Conservation (phyloP, 2,888 invertebrate genomes). For the Coleophora flavipennella region DNA sequence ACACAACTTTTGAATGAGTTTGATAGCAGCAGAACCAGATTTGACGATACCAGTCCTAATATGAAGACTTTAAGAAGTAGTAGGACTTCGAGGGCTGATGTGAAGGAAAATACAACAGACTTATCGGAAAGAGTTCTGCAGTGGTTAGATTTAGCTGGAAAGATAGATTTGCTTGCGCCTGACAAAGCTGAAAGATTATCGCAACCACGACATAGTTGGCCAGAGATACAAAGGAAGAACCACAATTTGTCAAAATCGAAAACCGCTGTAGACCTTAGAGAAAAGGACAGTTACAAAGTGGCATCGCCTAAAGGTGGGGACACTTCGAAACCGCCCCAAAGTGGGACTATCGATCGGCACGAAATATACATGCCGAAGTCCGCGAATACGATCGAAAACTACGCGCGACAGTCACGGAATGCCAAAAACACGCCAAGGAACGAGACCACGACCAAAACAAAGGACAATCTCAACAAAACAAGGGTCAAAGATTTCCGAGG, state of each 20-base stretch:
- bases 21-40: constrained; percentile 26
- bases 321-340: constrained; percentile 45
- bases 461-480: constrained; percentile 36
- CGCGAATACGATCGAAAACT: constrained; percentile 63
- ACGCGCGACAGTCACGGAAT: constrained; percentile 66
- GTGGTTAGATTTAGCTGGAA: constrained; percentile 84
- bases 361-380: constrained; percentile 60
- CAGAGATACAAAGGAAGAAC: constrained; percentile 47
- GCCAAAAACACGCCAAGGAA: constrained; percentile 46
- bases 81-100: constrained; percentile 45
- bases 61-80: constrained; percentile 53
- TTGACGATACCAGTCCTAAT: constrained; percentile 26
- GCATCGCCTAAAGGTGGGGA: constrained; percentile 34
- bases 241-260: constrained; percentile 45
- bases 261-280: constrained; percentile 44
- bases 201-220: constrained; percentile 60
- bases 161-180: constrained; percentile 57
- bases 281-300: constrained; percentile 33
- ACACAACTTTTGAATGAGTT: constrained; percentile 39
- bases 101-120: constrained; percentile 49
- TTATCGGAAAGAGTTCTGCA: constrained; percentile 81
- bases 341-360: constrained; percentile 52
- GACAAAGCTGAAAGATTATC: constrained; percentile 45
- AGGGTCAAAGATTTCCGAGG: constrained; percentile 40
- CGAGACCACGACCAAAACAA: constrained; percentile 33